Evolutionary conservation across 2,888 invertebrate species (phyloP), one percentile per base, ranked within the genome.

Genomic region (Heliconius ismenius): DNA sequence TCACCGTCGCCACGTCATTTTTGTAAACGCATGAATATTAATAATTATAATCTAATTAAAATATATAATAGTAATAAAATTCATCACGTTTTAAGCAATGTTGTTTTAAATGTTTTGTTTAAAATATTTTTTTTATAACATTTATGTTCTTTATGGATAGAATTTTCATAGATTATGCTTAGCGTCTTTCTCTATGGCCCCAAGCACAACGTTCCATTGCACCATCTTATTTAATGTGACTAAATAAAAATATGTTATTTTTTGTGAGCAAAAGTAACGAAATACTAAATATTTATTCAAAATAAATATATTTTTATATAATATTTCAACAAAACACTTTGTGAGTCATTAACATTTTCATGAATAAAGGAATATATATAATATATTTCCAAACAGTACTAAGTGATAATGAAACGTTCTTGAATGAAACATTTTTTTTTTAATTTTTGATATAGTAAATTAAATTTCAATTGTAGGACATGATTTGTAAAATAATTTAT

Each of bases 1-100:
- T 94, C 94, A 93, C 39, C 81, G 81, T 79, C 78, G 94, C 94
- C 94, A 94, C 94, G 94, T 94, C 94, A 94, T 92, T 92, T 92
- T 86, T 82, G 86, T 82, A 88, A 86, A 92, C 90, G 87, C 85
- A 87, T 67, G 62, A 78, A 76, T 18, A 72, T 73, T 74, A 79
- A 70, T 39, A 18, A 49, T 49, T 39, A 65, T 11, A 36, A 58
- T 77, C 62, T 18, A 49, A 28, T 62, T 67, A 24, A 72, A 28
- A 64, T 26, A 67, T 6, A 28, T 73, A 54, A 54, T 26, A 64
- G 36, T 60, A 39, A 24, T 7, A 7, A 1, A 58, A 65, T 32
- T n/a, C 4, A 11, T 21, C 7, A 58, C 18, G n/a, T 65, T 64
- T 67, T 21, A 69, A 32, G 21, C 15, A 54, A 68, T 74, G 62